Conservation (phyloP, 2,113 vertebrate genomes). For the Cryptomyrus ogoouensis region DNA sequence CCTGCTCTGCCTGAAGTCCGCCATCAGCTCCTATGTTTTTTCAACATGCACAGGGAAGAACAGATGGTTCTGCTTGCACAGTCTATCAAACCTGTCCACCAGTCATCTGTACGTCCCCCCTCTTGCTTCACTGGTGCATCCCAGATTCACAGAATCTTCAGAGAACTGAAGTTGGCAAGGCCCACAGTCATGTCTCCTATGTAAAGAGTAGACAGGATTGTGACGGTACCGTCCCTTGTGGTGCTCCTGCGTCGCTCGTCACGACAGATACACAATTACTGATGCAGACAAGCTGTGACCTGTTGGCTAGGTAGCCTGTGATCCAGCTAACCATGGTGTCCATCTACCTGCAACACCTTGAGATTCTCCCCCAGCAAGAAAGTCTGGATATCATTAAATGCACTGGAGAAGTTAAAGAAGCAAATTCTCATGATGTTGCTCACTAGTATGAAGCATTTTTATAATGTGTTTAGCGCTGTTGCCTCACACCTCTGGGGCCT, state of each 20-base stretch:
- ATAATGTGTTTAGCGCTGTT: too few species aligned
- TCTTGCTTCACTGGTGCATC: background rate
- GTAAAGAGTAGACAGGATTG: background rate
- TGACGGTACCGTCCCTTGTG: background rate
- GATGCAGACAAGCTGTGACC: background rate
- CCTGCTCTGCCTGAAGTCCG: background rate
- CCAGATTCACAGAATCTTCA: background rate
- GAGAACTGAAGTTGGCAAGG: background rate
- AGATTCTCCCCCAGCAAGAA: background rate
- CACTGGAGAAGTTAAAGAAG: background rate
- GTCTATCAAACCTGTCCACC: background rate
- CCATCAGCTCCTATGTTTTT: background rate
- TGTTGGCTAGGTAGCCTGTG: background rate
- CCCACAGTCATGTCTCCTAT: background rate
- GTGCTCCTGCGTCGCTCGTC: background rate
- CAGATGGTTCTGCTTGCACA: background rate
- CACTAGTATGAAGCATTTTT: background rate
- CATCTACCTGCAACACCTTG: background rate
- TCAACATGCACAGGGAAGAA: background rate
- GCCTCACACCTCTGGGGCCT: too few species aligned
- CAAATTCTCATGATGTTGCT: background rate
- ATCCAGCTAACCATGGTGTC: background rate
- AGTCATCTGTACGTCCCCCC: background rate
- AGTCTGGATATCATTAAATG: background rate
- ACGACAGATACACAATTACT: background rate